A percentile compares a stretch with the other conserved stretches of the same genome.
Evolutionary conservation across 2,888 invertebrate genomes (phyloP).

Genomic region (Meloe dianella): DNA sequence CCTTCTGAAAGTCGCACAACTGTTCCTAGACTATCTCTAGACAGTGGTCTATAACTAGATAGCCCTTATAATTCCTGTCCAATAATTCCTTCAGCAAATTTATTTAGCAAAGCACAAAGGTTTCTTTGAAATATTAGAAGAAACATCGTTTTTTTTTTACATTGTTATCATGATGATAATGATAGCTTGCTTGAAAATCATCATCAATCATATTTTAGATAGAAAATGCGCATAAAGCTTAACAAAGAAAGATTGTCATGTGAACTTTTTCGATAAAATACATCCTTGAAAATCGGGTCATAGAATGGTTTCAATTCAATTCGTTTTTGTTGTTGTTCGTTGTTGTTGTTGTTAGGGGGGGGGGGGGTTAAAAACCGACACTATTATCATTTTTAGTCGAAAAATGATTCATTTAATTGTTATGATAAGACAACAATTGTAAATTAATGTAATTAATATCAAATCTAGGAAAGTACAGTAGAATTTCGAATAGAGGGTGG

Average conservation of each 20-base stretch:
- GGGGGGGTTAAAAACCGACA: neutral
- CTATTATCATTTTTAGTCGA: neutral
- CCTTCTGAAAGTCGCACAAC: too few species aligned
- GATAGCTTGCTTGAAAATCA: neutral
- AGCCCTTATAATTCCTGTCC: too few species aligned
- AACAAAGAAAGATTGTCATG: neutral
- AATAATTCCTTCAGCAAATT: too few species aligned
- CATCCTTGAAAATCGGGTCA: slow-evolving; percentile 4
- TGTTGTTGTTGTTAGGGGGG: neutral
- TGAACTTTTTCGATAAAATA: neutral
- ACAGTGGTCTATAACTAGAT: too few species aligned
- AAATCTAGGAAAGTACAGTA: neutral
- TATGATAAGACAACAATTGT: neutral
- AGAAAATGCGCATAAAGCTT: neutral
- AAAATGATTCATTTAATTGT: neutral
- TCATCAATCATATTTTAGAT: neutral
- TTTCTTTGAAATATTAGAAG: too few species aligned
- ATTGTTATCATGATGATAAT: neutral
- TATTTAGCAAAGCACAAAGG: too few species aligned
- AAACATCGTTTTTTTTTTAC: too few species aligned
- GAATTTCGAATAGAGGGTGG: neutral
- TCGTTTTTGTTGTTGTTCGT: neutral
- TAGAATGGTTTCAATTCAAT: neutral
- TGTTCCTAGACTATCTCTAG: too few species aligned
- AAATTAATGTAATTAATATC: neutral